A percentile compares a stretch with the other conserved stretches of the same genome.
Conservation (phyloP, 2,888 invertebrate genomes). For the Parnassius apollo region DNA sequence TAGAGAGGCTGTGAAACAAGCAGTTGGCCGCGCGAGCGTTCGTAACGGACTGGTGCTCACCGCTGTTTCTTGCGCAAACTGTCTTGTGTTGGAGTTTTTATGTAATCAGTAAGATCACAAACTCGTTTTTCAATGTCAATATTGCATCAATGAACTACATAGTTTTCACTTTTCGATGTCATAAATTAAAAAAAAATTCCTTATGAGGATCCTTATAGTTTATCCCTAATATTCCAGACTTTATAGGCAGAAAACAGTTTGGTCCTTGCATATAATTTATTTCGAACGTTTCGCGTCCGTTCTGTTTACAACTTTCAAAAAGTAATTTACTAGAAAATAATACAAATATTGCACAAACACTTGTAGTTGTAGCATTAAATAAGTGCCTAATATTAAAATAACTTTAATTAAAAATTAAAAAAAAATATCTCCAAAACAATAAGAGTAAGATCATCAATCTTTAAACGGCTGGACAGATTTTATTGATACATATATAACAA, state of each 20-base stretch:
- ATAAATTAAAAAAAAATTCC: neutral
- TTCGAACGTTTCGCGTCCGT: no score
- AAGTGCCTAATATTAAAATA: neutral
- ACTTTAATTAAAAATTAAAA: no score
- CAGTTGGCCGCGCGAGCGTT: conserved; percentile 35
- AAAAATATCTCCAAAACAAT: no score
- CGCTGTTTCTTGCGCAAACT: conserved; percentile 61
- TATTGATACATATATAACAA: no score
- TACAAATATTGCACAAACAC: no score
- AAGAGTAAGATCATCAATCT: neutral
- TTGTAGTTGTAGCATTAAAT: neutral
- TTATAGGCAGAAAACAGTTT: no score
- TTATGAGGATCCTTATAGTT: no score
- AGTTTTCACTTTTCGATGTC: conserved; percentile 26
- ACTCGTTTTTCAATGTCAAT: conserved; percentile 45
- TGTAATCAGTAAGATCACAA: conserved; percentile 56
- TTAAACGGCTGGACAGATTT: no score
- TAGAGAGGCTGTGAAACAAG: conserved; percentile 25
- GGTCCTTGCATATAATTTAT: no score
- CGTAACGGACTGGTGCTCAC: conserved; percentile 56
- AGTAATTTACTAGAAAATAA: no score
- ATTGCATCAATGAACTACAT: conserved; percentile 17
- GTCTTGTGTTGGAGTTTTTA: conserved; percentile 57
- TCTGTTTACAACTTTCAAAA: no score
- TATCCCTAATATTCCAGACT: no score